Evolutionary conservation across 2,797 vertebrate species (phyloP).

Genomic region (Anableps anableps): DNA sequence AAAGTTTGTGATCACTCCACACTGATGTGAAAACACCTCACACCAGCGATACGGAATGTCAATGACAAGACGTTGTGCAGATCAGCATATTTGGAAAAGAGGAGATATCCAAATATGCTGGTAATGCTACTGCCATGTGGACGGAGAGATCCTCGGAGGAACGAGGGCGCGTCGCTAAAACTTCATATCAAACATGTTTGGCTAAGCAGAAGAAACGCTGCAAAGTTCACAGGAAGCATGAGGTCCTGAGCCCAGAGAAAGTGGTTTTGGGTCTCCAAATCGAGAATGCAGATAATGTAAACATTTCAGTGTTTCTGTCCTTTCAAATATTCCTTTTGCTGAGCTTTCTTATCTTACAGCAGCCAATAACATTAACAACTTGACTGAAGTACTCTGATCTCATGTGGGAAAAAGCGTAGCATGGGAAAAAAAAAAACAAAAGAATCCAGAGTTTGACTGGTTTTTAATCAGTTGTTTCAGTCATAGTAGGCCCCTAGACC

Average conservation of each 20-base stretch:
- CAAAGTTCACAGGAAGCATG: slow-evolving; percentile 37
- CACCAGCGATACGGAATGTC: slow-evolving; percentile 17
- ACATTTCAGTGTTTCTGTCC: slow-evolving; percentile 24
- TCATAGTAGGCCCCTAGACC: slow-evolving; percentile 2
- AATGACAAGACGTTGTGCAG: slow-evolving; percentile 31
- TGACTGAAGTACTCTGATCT: slow-evolving; percentile 11
- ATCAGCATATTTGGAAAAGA: slow-evolving; percentile 2
- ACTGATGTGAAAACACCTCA: slow-evolving; percentile 41
- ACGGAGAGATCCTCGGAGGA: slow-evolving; percentile 53
- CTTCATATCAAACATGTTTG: slow-evolving; percentile 20
- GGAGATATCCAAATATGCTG: slow-evolving; percentile 16
- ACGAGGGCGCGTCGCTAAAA: slow-evolving; percentile 12
- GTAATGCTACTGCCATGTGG: slow-evolving; percentile 49
- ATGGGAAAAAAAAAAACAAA: neutral
- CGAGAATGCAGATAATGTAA: slow-evolving; percentile 48
- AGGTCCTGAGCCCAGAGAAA: slow-evolving; percentile 31
- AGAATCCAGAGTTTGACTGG: slow-evolving; percentile 2
- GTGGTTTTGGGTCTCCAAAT: slow-evolving; percentile 10
- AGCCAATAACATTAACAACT: slow-evolving; percentile 31
- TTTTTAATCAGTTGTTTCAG: slow-evolving; percentile 14
- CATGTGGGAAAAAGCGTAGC: slow-evolving; percentile 4
- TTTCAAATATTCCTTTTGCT: slow-evolving; percentile 7
- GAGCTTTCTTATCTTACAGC: slow-evolving; percentile 69
- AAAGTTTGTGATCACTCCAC: slow-evolving; percentile 13
- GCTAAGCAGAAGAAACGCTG: slow-evolving; percentile 34